Percentiles rank a stretch among this genome's conserved stretches.
phyloP scores from a whole-genome alignment of 2,888 invertebrate genomes.

The Ornithoptera priamus region DNA sequence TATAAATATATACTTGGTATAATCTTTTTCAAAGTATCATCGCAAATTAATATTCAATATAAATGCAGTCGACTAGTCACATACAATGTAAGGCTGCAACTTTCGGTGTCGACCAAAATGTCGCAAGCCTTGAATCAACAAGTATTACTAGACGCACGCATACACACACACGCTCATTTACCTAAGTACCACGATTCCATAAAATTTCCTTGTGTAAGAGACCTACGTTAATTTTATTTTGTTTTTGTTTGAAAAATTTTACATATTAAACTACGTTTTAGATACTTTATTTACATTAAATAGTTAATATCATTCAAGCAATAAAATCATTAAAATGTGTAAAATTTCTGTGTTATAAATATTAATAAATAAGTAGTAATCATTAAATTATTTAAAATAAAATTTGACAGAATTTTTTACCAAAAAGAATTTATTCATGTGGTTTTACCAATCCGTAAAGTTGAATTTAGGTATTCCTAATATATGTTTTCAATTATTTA shows the following conservation, averaged over 20 bases:
- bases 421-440: too few relatives aligned
- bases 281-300: too few relatives aligned
- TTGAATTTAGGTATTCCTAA: too few relatives aligned
- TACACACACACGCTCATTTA: slow-evolving; percentile 32
- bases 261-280: too few relatives aligned
- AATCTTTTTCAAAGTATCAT: background rate
- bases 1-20: background rate
- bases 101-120: slow-evolving; percentile 64
- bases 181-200: background rate
- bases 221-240: background rate
- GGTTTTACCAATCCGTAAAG: too few relatives aligned
- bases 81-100: slow-evolving; percentile 65
- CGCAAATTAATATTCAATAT: background rate
- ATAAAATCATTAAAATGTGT: too few relatives aligned
- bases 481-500: too few relatives aligned
- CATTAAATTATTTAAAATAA: too few relatives aligned
- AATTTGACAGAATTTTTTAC: too few relatives aligned
- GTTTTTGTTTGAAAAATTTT: background rate
- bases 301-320: too few relatives aligned
- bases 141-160: slow-evolving; percentile 55
- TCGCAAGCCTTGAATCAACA: slow-evolving; percentile 66
- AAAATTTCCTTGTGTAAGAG: background rate
- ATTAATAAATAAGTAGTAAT: too few relatives aligned
- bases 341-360: too few relatives aligned
- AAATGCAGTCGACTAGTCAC: slow-evolving; percentile 44